Conservation (phyloP, 2,888 invertebrate species). For the Xestia c-nigrum region DNA sequence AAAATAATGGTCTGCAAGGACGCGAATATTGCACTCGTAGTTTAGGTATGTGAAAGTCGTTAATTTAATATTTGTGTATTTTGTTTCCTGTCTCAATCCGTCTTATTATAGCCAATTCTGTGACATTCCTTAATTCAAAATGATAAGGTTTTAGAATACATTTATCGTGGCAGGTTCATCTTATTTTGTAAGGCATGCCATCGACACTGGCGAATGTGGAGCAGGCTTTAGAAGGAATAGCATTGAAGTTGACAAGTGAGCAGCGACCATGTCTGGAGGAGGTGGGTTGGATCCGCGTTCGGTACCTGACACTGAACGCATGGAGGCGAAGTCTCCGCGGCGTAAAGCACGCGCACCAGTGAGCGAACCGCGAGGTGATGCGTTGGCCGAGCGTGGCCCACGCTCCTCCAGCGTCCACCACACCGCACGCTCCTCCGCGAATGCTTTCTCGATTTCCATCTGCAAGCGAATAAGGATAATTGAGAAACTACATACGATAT, state of each 20-base stretch:
- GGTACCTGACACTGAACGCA: slow-evolving; percentile 93
- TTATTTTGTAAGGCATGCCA: background rate
- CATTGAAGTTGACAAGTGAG: slow-evolving; percentile 63
- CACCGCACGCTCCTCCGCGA: slow-evolving; percentile 96
- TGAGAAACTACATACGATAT: background rate
- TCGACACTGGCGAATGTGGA: slow-evolving; percentile 29
- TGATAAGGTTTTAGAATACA: background rate
- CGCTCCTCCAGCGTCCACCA: slow-evolving; percentile 97
- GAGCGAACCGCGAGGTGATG: slow-evolving; percentile 95
- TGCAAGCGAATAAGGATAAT: slow-evolving; percentile 65
- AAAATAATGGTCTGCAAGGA: background rate
- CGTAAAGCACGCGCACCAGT: slow-evolving; percentile 92
- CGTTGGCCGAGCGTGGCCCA: slow-evolving; percentile 94
- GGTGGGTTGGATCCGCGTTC: slow-evolving; percentile 66
- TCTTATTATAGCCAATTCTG: background rate
- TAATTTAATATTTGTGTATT: background rate
- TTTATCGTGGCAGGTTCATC: background rate
- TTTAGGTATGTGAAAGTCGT: background rate
- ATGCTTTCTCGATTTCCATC: slow-evolving; percentile 95
- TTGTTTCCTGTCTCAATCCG: background rate
- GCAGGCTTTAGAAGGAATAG: slow-evolving; percentile 41
- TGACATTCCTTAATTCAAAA: background rate
- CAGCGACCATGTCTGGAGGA: slow-evolving; percentile 60
- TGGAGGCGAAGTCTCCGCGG: slow-evolving; percentile 93
- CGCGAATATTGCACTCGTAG: background rate